A percentile compares a stretch with the other conserved stretches of the same genome.
Conservation (phyloP, 2,113 vertebrate genomes). For the Osmerus mordax region DNA sequence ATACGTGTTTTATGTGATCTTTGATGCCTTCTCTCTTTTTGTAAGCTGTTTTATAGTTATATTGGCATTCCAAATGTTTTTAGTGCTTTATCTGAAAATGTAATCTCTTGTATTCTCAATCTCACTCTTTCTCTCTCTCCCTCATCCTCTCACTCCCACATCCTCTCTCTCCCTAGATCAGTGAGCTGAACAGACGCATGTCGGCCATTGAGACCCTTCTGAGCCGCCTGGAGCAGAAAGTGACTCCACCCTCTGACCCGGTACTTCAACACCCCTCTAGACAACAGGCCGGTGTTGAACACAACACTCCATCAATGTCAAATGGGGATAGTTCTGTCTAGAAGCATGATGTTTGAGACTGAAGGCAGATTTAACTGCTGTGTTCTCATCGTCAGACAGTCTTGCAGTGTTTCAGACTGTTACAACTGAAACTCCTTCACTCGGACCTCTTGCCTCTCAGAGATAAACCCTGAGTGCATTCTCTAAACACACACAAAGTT, state of each 20-base stretch:
- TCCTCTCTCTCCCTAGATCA: slow-evolving; percentile 62
- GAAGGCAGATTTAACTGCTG: too few species aligned
- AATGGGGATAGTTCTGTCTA: background rate
- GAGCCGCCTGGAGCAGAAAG: slow-evolving; percentile 72
- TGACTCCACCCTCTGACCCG: slow-evolving; percentile 56
- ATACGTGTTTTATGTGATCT: too few species aligned
- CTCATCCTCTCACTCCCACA: slow-evolving; percentile 2
- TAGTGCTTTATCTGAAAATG: too few species aligned
- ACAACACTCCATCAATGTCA: background rate
- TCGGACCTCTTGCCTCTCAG: background rate
- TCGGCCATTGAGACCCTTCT: slow-evolving; percentile 70
- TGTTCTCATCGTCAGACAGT: background rate
- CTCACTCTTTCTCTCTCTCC: too few species aligned
- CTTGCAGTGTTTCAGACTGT: background rate
- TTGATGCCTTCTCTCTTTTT: too few species aligned
- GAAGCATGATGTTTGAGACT: background rate
- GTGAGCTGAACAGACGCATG: slow-evolving; percentile 72
- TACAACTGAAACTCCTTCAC: background rate
- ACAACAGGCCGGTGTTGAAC: background rate
- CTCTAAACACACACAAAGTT: background rate
- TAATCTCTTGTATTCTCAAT: too few species aligned
- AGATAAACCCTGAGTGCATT: background rate
- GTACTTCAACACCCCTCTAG: slow-evolving; percentile 48
- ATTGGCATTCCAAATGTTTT: too few species aligned
- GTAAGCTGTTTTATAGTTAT: too few species aligned